Conservation (phyloP, 2,888 invertebrate species). For the Ormia ochracea region DNA sequence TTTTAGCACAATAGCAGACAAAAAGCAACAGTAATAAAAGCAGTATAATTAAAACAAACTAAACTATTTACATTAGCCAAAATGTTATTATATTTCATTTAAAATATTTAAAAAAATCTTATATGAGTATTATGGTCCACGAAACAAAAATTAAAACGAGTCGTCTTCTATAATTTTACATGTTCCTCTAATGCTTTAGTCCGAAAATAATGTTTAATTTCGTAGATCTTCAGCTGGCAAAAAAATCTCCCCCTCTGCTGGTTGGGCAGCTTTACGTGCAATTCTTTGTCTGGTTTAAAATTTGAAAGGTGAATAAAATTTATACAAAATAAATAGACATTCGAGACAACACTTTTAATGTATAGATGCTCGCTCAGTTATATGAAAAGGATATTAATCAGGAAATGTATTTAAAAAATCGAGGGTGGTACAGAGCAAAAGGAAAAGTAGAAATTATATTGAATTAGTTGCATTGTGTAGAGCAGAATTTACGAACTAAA, state of each 20-base stretch:
- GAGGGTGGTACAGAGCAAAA: background rate
- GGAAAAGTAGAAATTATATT: too few relatives aligned
- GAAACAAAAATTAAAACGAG: background rate
- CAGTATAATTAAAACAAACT: conserved; percentile 20
- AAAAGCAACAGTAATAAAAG: background rate
- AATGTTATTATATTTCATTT: conserved; percentile 6
- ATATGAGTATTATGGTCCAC: background rate
- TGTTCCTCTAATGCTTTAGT: background rate
- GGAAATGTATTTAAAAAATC: conserved; percentile 1
- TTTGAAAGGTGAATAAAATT: conserved; percentile 45
- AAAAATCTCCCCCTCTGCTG: conserved; percentile 2
- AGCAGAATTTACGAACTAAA: too few relatives aligned
- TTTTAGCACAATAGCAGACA: background rate
- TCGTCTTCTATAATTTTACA: background rate
- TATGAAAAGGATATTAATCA: conserved; percentile 24
- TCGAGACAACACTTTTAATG: conserved; percentile 62
- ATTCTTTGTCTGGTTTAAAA: conserved; percentile 21
- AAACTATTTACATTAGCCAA: background rate
- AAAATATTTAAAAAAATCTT: conserved; percentile 28
- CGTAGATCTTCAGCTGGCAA: background rate
- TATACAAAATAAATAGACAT: conserved; percentile 40
- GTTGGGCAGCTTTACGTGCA: background rate
- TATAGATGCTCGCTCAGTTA: conserved; percentile 10
- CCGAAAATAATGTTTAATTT: conserved; percentile 4
- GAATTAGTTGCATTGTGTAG: too few relatives aligned